A percentile compares a stretch with the other conserved stretches of the same genome.
Evolutionary conservation across 2,113 vertebrate genomes (phyloP).

Genomic region (Phrynocephalus versicolor): DNA sequence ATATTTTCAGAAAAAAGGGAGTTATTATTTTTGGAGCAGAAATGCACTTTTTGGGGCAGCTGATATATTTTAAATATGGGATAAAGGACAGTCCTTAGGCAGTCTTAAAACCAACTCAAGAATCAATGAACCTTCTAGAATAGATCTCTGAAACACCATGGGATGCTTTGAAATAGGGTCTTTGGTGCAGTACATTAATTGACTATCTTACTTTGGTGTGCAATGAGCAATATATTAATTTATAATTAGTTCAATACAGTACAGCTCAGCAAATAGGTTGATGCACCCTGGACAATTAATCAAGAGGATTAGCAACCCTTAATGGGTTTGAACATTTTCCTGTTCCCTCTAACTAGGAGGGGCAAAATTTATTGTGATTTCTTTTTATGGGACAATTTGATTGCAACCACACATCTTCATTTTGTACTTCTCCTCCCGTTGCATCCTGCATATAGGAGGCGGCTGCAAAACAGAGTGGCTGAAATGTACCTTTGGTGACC

Average conservation of each 20-base stretch:
- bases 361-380: constrained; percentile 62
- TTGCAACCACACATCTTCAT: constrained; percentile 50
- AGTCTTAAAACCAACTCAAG: constrained; percentile 54
- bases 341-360: constrained; percentile 58
- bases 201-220: constrained; percentile 54
- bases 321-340: constrained; percentile 64
- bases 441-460: neutral
- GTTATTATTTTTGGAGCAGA: constrained; percentile 7
- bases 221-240: constrained; percentile 74
- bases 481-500: neutral
- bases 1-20: constrained; percentile 7
- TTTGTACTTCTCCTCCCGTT: neutral
- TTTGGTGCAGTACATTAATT: constrained; percentile 61
- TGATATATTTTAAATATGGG: constrained; percentile 6
- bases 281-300: constrained; percentile 62
- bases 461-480: accelerated
- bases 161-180: constrained; percentile 54
- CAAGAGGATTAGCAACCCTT: constrained; percentile 56
- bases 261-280: constrained; percentile 63
- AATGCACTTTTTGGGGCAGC: neutral
- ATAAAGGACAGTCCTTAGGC: constrained; percentile 20
- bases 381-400: constrained; percentile 56
- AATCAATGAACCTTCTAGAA: constrained; percentile 64
- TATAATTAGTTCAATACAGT: constrained; percentile 71
- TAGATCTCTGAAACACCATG: constrained; percentile 56